phyloP scores from a whole-genome alignment of 2,888 invertebrate genomes.

The Ctenicera cuprea region DNA sequence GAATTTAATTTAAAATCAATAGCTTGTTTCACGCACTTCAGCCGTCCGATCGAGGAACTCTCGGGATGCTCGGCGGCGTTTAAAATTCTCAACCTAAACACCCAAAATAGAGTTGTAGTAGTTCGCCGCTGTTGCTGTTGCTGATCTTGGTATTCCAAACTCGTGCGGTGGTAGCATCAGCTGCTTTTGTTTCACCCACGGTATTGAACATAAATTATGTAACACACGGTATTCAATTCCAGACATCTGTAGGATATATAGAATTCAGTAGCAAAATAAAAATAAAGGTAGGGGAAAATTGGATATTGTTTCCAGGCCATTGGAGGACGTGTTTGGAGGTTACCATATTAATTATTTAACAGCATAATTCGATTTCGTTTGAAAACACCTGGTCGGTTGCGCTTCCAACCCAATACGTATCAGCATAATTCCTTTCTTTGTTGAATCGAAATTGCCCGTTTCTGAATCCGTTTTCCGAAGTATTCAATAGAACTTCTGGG shows the following conservation, averaged over 20 bases:
- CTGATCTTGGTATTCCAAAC: not conserved
- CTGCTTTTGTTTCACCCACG: conserved; percentile 20
- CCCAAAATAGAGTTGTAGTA: conserved; percentile 20
- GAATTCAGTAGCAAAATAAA: conserved; percentile 17
- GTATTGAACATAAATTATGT: conserved; percentile 26
- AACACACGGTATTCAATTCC: conserved; percentile 12
- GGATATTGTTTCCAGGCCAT: not conserved
- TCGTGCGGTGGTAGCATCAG: conserved; percentile 5
- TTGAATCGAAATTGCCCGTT: too few relatives aligned
- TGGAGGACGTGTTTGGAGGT: not conserved
- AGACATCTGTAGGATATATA: conserved; percentile 16
- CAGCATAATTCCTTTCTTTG: too few relatives aligned
- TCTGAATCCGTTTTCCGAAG: too few relatives aligned
- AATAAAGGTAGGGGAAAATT: conserved; percentile 10
- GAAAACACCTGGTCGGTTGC: too few relatives aligned
- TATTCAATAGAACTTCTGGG: too few relatives aligned
- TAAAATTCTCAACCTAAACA: conserved; percentile 21
- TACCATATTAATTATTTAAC: too few relatives aligned
- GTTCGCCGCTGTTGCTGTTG: not conserved
- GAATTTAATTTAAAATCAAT: conserved; percentile 38
- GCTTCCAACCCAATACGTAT: too few relatives aligned
- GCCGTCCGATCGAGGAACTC: conserved; percentile 25
- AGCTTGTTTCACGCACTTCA: conserved; percentile 33
- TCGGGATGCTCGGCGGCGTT: not conserved
- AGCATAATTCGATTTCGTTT: too few relatives aligned